These are phyloP conservation scores for Neogobius melanostomus DNA, from an alignment of 2,113 vertebrate species.

Conservation along the genomic window DNA sequence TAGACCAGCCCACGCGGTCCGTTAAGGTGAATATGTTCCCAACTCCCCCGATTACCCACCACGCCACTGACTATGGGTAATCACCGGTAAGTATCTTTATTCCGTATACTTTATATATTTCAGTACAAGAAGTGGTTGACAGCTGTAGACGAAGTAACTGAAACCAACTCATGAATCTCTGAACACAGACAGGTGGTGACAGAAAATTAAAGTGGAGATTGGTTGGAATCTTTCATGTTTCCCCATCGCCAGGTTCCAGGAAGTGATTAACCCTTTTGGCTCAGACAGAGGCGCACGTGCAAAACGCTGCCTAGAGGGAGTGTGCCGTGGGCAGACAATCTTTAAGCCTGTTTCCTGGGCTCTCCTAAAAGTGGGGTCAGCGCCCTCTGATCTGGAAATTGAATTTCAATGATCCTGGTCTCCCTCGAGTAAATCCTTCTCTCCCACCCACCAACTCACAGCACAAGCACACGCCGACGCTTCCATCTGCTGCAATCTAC, in stretches of 20 bases:
- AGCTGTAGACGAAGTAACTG: neutral
- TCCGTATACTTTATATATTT: no score
- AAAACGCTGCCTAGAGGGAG: conserved; percentile 41
- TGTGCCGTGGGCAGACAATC: conserved; percentile 52
- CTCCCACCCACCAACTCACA: conserved; percentile 51
- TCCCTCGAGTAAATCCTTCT: conserved; percentile 51
- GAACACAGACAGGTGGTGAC: neutral
- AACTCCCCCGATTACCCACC: no score
- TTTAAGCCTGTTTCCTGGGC: conserved; percentile 57
- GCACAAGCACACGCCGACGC: conserved; percentile 24
- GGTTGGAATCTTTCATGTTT: conserved; percentile 19
- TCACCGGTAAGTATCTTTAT: no score
- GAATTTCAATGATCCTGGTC: conserved; percentile 69
- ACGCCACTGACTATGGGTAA: no score
- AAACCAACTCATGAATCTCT: neutral
- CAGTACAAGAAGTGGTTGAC: no score
- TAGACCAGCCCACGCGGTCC: no score
- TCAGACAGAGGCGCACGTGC: conserved; percentile 35
- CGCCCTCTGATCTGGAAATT: conserved; percentile 71
- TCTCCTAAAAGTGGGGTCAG: conserved; percentile 68
- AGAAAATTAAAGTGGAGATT: conserved; percentile 29
- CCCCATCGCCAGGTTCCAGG: conserved; percentile 53
- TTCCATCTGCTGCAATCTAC: conserved; percentile 12
- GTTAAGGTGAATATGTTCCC: no score
- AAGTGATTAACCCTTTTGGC: conserved; percentile 68